These are phyloP conservation scores for Ammospiza caudacuta DNA, from an alignment of 2,113 vertebrate species.

Conservation along the genomic window DNA sequence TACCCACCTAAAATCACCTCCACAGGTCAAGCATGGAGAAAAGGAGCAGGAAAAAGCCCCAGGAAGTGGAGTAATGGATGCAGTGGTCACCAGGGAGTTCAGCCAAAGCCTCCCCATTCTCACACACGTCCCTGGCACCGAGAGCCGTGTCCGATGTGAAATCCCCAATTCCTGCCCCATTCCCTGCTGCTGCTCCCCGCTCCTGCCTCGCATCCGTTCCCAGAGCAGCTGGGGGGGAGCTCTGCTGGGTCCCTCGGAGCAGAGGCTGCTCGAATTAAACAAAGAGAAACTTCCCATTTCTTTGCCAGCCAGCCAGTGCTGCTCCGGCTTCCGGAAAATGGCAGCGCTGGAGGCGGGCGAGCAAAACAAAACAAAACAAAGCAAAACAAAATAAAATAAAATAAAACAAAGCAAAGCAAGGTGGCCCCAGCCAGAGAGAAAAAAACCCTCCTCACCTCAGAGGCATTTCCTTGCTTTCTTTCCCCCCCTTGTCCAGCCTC, in stretches of 20 bases:
- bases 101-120: not conserved
- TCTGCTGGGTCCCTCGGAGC: not conserved
- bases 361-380: not conserved
- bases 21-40: not conserved
- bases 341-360: slow-evolving; percentile 36
- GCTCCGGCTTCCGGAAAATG: not conserved
- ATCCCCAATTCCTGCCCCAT: not conserved
- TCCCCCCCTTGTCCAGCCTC: not conserved
- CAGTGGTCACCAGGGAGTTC: accelerated
- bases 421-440: not conserved
- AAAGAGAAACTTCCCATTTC: slow-evolving; percentile 39
- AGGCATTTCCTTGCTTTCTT: slow-evolving; percentile 71
- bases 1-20: not conserved
- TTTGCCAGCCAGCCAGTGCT: not conserved
- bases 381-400: not conserved
- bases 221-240: not conserved
- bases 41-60: not conserved
- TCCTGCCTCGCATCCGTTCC: not conserved
- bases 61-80: accelerated
- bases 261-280: slow-evolving; percentile 20
- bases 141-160: not conserved
- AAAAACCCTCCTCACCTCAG: slow-evolving; percentile 35
- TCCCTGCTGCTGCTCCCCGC: accelerated
- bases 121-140: accelerated
- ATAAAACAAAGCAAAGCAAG: not conserved